Conservation (phyloP, 2,797 vertebrate species). For the Pseudomugil tenellus region DNA sequence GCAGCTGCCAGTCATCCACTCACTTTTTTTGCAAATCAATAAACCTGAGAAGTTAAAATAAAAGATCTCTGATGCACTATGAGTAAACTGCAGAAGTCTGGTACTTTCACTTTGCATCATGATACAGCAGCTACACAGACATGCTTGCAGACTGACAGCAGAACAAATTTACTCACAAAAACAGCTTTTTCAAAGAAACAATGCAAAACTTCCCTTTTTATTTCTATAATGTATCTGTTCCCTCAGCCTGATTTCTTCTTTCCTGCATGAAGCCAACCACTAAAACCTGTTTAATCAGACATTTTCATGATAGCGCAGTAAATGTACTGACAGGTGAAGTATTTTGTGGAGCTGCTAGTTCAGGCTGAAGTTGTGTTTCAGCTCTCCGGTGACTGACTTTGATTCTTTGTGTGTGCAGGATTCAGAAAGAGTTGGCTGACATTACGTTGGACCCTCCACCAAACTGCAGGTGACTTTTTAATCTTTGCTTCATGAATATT, state of each 20-base stretch:
- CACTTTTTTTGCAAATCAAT: neutral
- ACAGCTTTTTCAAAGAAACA: neutral
- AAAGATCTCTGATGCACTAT: neutral
- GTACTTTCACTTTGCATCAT: too few relatives aligned
- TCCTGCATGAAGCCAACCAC: neutral
- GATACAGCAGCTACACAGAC: too few relatives aligned
- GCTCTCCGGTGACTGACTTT: constrained; percentile 7
- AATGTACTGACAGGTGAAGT: neutral
- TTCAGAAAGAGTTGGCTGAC: constrained; percentile 97
- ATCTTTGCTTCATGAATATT: neutral
- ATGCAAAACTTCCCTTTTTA: neutral
- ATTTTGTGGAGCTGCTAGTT: neutral
- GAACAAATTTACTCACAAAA: too few relatives aligned
- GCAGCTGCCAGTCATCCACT: neutral
- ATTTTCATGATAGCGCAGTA: neutral
- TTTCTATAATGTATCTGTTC: too few relatives aligned
- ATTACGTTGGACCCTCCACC: constrained; percentile 96
- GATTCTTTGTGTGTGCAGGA: constrained; percentile 79
- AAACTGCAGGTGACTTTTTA: constrained; percentile 91
- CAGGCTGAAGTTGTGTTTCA: neutral
- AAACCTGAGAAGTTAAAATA: too few relatives aligned
- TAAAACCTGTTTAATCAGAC: neutral
- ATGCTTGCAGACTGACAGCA: too few relatives aligned
- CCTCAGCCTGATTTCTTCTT: too few relatives aligned
- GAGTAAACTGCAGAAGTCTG: neutral